phyloP scores from a whole-genome alignment of 2,113 vertebrate species.

The Megalops atlanticus region DNA sequence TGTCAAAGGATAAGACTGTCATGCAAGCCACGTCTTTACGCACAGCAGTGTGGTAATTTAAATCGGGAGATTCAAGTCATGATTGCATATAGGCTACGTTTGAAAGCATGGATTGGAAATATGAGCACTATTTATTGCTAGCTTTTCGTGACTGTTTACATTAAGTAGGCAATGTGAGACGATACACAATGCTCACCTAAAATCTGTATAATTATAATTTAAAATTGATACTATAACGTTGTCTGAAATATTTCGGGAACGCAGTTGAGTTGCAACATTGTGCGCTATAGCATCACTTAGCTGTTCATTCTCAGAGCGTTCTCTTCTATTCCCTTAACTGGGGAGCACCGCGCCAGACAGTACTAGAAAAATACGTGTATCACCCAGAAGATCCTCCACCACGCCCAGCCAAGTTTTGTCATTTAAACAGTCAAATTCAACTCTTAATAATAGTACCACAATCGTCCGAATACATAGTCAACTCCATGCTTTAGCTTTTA shows the following conservation, averaged over 20 bases:
- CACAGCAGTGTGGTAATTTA: background rate
- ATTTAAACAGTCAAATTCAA: too few species aligned
- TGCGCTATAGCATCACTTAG: background rate
- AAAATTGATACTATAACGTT: background rate
- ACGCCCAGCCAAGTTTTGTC: too few species aligned
- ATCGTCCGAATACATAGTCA: too few species aligned
- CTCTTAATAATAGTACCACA: too few species aligned
- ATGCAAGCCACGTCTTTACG: background rate
- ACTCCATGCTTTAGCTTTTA: too few species aligned
- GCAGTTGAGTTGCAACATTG: background rate
- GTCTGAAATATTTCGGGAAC: background rate
- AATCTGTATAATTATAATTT: too few species aligned
- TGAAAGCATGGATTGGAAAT: background rate
- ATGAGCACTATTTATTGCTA: background rate
- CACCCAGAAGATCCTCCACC: background rate
- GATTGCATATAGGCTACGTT: background rate
- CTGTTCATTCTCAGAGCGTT: background rate
- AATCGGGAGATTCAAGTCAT: background rate
- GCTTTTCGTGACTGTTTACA: background rate
- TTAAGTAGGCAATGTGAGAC: background rate
- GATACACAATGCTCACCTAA: background rate
- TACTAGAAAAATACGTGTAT: background rate
- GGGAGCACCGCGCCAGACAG: background rate
- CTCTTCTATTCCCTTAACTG: background rate
- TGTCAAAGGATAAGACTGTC: background rate